A percentile compares a stretch with the other conserved stretches of the same genome.
phyloP scores from a whole-genome alignment of 2,888 invertebrate species.

The Tolmerus cingulatus region DNA sequence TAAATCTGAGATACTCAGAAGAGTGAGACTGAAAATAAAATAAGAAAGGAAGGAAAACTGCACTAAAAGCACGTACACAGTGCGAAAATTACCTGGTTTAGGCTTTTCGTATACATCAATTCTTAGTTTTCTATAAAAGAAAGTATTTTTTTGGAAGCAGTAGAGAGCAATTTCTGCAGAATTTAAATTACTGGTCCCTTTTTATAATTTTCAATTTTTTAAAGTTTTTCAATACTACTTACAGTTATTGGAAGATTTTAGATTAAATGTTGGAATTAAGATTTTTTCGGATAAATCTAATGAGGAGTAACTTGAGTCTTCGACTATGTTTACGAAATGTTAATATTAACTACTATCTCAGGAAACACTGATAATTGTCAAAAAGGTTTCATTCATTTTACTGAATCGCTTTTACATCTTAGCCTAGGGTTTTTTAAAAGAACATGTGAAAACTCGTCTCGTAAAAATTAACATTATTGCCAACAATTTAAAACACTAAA shows the following conservation, averaged over 20 bases:
- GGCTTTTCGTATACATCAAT: too few species aligned
- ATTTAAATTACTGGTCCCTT: too few species aligned
- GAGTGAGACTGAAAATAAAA: neutral
- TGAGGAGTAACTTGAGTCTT: neutral
- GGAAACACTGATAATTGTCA: neutral
- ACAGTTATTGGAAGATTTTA: neutral
- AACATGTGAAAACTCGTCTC: neutral
- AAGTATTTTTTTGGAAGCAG: too few species aligned
- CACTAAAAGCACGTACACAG: neutral
- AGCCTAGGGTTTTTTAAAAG: neutral
- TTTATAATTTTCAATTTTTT: too few species aligned
- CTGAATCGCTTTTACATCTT: neutral
- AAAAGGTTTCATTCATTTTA: neutral
- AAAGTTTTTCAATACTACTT: neutral
- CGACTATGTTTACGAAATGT: neutral
- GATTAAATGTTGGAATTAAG: too few species aligned
- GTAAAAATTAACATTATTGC: slow-evolving; percentile 15
- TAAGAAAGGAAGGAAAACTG: neutral
- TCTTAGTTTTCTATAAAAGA: too few species aligned
- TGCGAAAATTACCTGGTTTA: too few species aligned
- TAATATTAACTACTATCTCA: neutral
- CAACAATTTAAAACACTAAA: slow-evolving; percentile 3
- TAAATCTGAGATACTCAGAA: neutral
- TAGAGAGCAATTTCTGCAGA: too few species aligned
- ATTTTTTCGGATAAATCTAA: neutral